Conservation (phyloP, 2,113 vertebrate genomes). For the Urocitellus parryii region DNA sequence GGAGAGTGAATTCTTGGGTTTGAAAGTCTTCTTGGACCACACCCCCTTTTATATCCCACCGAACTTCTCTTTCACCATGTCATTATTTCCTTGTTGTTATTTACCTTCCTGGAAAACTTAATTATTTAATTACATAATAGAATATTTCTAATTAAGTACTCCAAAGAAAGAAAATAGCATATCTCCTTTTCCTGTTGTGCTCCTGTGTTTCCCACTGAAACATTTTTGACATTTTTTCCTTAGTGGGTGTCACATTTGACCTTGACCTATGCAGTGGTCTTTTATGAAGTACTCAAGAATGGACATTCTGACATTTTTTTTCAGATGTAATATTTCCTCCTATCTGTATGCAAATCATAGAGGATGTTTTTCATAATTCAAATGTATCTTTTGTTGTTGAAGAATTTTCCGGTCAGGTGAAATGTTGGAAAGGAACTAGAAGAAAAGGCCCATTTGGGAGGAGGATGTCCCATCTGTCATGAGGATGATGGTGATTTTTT, state of each 20-base stretch:
- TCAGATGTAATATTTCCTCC: background rate
- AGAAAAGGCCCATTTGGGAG: background rate
- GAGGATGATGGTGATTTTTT: background rate
- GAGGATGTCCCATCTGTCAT: background rate
- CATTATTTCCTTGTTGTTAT: slow-evolving; percentile 61
- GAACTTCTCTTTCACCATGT: background rate
- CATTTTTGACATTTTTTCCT: background rate
- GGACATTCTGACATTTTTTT: background rate
- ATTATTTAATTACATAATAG: slow-evolving; percentile 67
- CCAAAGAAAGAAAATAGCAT: background rate
- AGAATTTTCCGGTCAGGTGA: background rate
- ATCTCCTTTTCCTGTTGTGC: background rate
- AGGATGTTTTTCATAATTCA: background rate
- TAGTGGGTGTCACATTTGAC: background rate
- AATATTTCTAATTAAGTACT: background rate
- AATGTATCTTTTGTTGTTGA: background rate
- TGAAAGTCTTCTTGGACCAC: background rate
- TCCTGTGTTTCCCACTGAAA: background rate
- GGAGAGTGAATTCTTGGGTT: background rate
- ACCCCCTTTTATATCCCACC: slow-evolving; percentile 7
- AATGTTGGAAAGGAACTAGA: background rate
- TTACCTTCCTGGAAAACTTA: slow-evolving; percentile 11
- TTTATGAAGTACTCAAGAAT: background rate
- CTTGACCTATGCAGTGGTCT: background rate
- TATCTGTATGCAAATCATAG: background rate